Percentiles rank a stretch among this genome's conserved stretches.
These are phyloP conservation scores for Zosterops hypoxanthus DNA, from an alignment of 2,113 vertebrate genomes.

Conservation along the genomic window DNA sequence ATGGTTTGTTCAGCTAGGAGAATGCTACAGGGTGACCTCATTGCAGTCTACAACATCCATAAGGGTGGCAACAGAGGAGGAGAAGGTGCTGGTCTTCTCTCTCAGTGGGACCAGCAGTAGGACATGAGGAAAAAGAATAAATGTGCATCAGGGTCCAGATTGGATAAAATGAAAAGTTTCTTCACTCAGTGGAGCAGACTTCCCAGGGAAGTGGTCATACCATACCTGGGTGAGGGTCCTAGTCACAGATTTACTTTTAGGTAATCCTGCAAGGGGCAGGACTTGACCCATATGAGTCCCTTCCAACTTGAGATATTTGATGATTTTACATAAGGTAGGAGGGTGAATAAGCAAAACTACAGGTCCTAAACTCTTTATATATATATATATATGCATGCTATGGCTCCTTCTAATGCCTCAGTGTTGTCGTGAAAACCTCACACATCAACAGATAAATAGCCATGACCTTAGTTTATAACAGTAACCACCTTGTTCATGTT, in stretches of 20 bases:
- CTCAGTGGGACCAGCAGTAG: neutral
- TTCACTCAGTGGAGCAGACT: neutral
- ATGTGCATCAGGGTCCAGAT: neutral
- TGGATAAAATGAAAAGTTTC: neutral
- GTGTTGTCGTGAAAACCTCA: too few relatives aligned
- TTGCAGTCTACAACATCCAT: neutral
- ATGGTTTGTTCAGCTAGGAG: neutral
- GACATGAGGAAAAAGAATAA: neutral
- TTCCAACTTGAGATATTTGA: neutral
- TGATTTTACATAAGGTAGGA: neutral
- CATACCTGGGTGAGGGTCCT: neutral
- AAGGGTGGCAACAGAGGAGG: rapidly evolving
- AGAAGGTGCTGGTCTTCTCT: neutral
- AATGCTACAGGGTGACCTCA: neutral
- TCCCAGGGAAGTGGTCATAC: too few relatives aligned
- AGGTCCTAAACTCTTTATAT: neutral
- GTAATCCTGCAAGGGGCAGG: neutral
- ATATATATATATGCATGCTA: too few relatives aligned
- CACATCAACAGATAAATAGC: neutral
- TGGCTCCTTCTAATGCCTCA: too few relatives aligned
- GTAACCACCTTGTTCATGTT: neutral
- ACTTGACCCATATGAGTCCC: neutral
- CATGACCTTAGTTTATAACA: neutral
- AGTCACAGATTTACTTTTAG: neutral
- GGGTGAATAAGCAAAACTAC: neutral